phyloP scores from a whole-genome alignment of 2,113 vertebrate species.

The Cebus imitator region DNA sequence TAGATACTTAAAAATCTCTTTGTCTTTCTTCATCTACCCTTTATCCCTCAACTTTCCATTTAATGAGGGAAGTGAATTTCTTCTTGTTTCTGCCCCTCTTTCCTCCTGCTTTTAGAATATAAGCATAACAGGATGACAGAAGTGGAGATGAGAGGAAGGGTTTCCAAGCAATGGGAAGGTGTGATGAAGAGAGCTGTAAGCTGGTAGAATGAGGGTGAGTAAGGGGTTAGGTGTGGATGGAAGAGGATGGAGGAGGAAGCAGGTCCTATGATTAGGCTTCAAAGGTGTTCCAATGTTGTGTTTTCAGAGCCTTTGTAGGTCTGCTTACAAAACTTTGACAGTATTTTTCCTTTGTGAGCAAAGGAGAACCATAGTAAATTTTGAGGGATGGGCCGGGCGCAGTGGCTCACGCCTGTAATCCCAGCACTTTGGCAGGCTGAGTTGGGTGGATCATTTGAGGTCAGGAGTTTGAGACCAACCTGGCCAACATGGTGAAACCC shows the following conservation, averaged over 20 bases:
- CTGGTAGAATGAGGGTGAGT: neutral
- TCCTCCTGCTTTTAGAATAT: neutral
- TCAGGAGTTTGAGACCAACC: too few species aligned
- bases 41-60: neutral
- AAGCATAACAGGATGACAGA: neutral
- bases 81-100: neutral
- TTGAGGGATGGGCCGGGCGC: neutral
- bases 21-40: neutral
- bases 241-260: neutral
- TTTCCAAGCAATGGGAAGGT: neutral
- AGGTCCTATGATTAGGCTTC: neutral
- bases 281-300: neutral
- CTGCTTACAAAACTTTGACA: neutral
- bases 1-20: neutral
- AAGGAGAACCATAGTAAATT: neutral
- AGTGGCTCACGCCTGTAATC: too few species aligned
- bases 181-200: neutral
- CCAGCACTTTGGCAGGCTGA: too few species aligned
- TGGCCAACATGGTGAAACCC: too few species aligned
- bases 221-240: neutral
- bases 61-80: neutral
- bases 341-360: neutral
- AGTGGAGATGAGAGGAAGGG: neutral
- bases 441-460: too few species aligned
- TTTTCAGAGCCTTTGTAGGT: neutral